Evolutionary conservation across 2,888 invertebrate species (phyloP).

Genomic region (Zonitis immaculata): DNA sequence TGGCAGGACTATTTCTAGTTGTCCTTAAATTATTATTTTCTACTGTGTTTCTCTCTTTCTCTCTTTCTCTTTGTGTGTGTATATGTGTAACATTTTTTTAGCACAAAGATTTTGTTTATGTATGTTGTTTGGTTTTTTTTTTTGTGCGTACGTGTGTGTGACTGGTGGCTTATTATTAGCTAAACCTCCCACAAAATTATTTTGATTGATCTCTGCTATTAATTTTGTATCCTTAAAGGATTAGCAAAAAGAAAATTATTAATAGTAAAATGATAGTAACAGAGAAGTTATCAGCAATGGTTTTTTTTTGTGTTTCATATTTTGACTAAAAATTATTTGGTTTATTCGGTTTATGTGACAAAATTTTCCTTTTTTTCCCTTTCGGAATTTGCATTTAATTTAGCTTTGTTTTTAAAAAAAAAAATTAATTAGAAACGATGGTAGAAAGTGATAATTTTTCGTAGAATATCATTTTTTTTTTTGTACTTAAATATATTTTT

Average conservation of each 20-base stretch:
- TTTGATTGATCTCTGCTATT: slow-evolving; percentile 5
- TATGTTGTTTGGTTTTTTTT: no score
- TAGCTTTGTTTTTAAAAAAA: no score
- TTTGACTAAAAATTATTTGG: not conserved
- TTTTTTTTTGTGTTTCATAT: slow-evolving; percentile 21
- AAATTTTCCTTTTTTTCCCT: not conserved
- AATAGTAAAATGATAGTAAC: no score
- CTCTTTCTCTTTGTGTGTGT: slow-evolving; percentile 16
- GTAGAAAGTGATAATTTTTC: not conserved
- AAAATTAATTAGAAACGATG: not conserved
- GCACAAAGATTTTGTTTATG: slow-evolving; percentile 41
- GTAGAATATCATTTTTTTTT: not conserved
- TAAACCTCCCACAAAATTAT: slow-evolving; percentile 36
- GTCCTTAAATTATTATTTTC: slow-evolving; percentile 25
- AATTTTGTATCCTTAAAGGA: not conserved
- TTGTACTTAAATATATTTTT: not conserved
- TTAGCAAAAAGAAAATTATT: not conserved
- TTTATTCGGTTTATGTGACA: not conserved
- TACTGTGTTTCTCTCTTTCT: no score
- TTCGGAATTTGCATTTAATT: no score
- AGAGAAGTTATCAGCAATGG: not conserved
- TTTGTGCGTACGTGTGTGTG: no score
- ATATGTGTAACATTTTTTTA: slow-evolving; percentile 29
- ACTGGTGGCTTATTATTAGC: slow-evolving; percentile 38
- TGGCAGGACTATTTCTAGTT: slow-evolving; percentile 5